Base-by-base conservation (phyloP, 2,888 invertebrate genomes). In the Pseudococcus jackbeardsleyi region DNA sequence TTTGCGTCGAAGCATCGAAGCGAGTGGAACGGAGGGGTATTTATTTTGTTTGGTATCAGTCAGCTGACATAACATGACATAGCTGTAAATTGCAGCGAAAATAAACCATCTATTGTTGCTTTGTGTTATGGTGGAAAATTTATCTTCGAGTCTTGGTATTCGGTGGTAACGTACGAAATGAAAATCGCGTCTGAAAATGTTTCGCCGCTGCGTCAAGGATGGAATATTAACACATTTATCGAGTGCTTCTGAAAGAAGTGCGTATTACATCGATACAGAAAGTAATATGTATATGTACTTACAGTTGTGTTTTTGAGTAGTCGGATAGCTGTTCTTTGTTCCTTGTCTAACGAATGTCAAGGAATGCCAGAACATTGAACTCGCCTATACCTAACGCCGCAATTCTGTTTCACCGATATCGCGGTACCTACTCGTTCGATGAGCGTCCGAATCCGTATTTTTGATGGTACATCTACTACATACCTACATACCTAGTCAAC, bases 241-340 rank as follows among this genome's bases (percentile, higher is more conserved):
- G 86, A 26, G 68, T 77, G n/a, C 77, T 86, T 46, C 48, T 48
- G 15, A 48, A 86, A 86, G 26, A 86, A 77, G 86, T 86, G 86
- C 72, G 86, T 86, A 86, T 46, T 19, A 19, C 19, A 19, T 59
- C 3, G 26, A 33, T 19, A 59, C 6, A 9, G 26, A 9, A 19
- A 6, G 7, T 6, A 59, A 59, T 59, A 4, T 3, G 6, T 46
- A 19, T 19, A 59, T 5, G 2, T 9, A n/a, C n/a, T n/a, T 59
- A 9, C 0, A n/a, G n/a, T 5, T 5, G 19, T n/a, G 11, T 19
- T 33, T 33, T 33, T 33, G 26, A 33, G 26, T 33, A 33, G 26
- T 33, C 26, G 26, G 26, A 33, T 33, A 59, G 6, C 11, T 59
- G 5, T 5, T n/a, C n/a, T 7, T 19, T 64, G 15, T 86, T 86